phyloP scores from a whole-genome alignment of 2,113 vertebrate species.

The Prunella himalayana region DNA sequence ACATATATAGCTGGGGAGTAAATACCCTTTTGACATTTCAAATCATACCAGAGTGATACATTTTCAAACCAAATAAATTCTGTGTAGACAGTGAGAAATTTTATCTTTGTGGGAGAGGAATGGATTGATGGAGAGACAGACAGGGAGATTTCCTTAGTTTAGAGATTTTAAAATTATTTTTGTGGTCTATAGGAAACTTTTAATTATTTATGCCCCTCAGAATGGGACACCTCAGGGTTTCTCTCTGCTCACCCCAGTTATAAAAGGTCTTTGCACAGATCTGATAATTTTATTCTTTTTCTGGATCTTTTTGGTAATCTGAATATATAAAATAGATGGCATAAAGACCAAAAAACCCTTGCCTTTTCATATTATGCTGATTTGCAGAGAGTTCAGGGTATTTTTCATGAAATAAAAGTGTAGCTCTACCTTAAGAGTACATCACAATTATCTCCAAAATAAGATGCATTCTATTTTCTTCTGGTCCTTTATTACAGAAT shows the following conservation, averaged over 20 bases:
- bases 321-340: neutral
- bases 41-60: neutral
- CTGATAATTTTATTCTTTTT: neutral
- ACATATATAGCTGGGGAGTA: neutral
- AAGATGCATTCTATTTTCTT: neutral
- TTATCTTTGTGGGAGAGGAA: neutral
- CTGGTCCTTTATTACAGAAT: neutral
- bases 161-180: neutral
- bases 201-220: neutral
- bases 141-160: neutral
- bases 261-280: neutral
- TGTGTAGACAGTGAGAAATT: neutral
- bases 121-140: neutral
- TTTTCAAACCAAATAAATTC: neutral
- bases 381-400: neutral
- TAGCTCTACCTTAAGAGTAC: neutral
- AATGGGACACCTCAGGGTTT: rapidly evolving
- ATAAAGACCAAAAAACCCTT: neutral
- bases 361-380: neutral
- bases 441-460: neutral
- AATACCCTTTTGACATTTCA: neutral
- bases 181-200: neutral
- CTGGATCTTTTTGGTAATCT: neutral
- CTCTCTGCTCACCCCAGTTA: neutral
- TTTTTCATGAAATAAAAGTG: neutral